Conservation (phyloP, 2,888 invertebrate species). For the Epirrhoe alternata region DNA sequence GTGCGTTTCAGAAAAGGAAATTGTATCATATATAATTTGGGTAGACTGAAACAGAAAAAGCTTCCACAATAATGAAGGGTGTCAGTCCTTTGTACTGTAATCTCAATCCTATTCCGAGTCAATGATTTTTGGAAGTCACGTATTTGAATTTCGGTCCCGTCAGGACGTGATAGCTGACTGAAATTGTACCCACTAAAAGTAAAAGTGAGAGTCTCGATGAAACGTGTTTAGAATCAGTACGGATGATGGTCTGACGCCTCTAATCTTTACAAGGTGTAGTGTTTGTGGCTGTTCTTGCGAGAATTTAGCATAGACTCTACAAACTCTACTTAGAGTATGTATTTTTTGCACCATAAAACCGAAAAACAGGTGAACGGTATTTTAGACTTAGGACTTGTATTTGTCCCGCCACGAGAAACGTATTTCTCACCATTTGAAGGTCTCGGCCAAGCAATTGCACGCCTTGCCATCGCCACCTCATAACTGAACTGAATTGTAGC, state of each 20-base stretch:
- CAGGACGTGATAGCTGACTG: slow-evolving; percentile 26
- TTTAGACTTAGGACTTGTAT: no score
- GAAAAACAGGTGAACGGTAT: no score
- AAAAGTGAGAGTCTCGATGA: slow-evolving; percentile 27
- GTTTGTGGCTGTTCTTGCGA: neutral
- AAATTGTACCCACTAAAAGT: slow-evolving; percentile 31
- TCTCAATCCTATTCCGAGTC: slow-evolving; percentile 18
- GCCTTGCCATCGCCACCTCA: no score
- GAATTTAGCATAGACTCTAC: neutral
- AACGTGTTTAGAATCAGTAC: slow-evolving; percentile 32
- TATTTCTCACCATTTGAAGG: no score
- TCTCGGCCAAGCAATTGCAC: no score
- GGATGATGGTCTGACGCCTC: slow-evolving; percentile 1
- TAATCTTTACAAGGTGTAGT: slow-evolving; percentile 6
- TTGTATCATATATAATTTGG: slow-evolving; percentile 5
- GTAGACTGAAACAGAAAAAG: slow-evolving; percentile 9
- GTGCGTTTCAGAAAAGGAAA: neutral
- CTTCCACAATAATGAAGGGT: neutral
- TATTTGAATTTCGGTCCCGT: slow-evolving; percentile 33
- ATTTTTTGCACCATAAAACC: no score
- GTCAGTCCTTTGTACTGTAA: slow-evolving; percentile 3
- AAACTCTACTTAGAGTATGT: no score
- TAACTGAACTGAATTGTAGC: no score
- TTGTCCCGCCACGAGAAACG: no score
- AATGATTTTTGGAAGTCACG: slow-evolving; percentile 27